These are phyloP conservation scores for Rhagoletis zephyria DNA, from an alignment of 1,140 invertebrate genomes.

Conservation along the genomic window DNA sequence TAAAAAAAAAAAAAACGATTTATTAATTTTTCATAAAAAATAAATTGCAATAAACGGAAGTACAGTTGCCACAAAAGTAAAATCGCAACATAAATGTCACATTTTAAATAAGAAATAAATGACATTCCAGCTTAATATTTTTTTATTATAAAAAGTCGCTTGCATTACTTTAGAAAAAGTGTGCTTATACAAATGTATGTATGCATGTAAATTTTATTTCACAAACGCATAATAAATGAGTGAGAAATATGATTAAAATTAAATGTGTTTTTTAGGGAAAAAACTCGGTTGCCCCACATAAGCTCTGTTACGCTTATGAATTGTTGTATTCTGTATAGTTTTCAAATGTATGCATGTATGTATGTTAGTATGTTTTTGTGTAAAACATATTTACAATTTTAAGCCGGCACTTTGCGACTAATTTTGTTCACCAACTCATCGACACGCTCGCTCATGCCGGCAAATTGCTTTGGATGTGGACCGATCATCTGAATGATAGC, in stretches of 20 bases:
- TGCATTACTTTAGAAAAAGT: constrained; percentile 45
- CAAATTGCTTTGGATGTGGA: constrained; percentile 87
- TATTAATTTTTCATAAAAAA: not conserved
- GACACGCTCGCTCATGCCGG: constrained; percentile 84
- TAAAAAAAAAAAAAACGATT: not conserved
- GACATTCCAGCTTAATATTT: not conserved
- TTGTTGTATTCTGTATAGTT: not conserved
- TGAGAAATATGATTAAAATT: constrained; percentile 1
- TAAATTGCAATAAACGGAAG: not conserved
- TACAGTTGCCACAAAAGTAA: too few relatives aligned
- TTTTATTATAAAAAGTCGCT: constrained; percentile 46
- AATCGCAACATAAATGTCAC: not conserved
- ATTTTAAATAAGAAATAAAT: not conserved
- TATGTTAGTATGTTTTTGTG: not conserved
- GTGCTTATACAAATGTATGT: constrained; percentile 14
- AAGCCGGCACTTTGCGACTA: constrained; percentile 77
- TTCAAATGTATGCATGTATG: not conserved
- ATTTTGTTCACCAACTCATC: constrained; percentile 86
- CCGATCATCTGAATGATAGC: constrained; percentile 93
- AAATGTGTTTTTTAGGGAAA: not conserved
- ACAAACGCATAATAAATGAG: constrained; percentile 36
- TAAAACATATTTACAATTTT: not conserved
- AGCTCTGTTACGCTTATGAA: not conserved
- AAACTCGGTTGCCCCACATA: not conserved
- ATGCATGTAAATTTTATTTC: not conserved